Base-by-base conservation (phyloP, 53 echinoderm and acorn worm genomes). In the Holothuria leucospilota region DNA sequence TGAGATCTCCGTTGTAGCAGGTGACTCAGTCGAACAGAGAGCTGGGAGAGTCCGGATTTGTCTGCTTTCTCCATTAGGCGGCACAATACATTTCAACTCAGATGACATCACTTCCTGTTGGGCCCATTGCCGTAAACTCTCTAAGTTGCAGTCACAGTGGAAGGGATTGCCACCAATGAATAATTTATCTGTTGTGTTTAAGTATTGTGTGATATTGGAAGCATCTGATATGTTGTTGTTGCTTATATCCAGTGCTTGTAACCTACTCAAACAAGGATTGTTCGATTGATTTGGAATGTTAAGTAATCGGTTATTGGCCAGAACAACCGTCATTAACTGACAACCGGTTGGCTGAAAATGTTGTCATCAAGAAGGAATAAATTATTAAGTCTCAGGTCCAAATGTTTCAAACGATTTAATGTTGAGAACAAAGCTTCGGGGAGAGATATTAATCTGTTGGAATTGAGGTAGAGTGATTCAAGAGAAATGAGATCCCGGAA, bases 211-310 rank as follows among this genome's bases (percentile, higher is more conserved):
- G 8, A 78, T 53, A 1, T 78, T 28, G 6, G 78, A 52, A 20
- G 78, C 78, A 25, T 78, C 78, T 14, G 53, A 13, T 24, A 78
- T 51, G 53, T 78, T 52, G 20, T 78, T 56, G 28, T 78, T 53
- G 7, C 78, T 21, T 4, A 77, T 24, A 51, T 77, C 77, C n/a
- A 77, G 53, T 9, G 53, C 52, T 25, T 77, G 56, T 53, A 52
- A 49, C 8, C 56, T 20, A 20, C 0, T 58, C 28, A 25, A 58
- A 0, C 25, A 0, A 6, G 9, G 16, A 26, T 13, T 78, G 1
- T 8, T 26, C 9, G 0, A n/a, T 24, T 21, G 53, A 5, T 27
- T 6, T 18, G 59, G 59, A 26, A 78, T 78, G 78, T 23, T 41
- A 12, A 6, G n/a, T 23, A 56, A 26, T 10, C 59, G 20, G 20